Conservation (phyloP, 2,797 vertebrate genomes). For the Petrocephalus schoutedeni region DNA sequence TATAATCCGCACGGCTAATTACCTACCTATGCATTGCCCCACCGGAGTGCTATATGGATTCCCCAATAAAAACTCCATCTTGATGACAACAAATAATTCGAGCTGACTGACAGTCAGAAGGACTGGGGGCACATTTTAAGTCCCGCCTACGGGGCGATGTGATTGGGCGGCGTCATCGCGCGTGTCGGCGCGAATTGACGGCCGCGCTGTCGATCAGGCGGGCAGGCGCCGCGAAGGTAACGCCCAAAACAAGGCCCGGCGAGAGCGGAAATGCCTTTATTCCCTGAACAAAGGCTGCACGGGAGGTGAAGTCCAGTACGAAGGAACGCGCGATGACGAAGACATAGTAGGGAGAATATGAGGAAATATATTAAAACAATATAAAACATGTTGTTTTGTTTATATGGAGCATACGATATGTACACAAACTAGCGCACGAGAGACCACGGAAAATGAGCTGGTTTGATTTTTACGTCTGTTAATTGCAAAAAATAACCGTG, state of each 20-base stretch:
- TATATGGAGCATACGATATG: neutral
- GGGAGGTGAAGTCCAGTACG: conserved; percentile 9
- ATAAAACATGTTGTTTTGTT: neutral
- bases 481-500: conserved; percentile 6
- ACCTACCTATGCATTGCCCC: conserved; percentile 89
- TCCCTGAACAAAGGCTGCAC: neutral
- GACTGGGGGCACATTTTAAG: conserved; percentile 31
- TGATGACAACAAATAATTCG: conserved; percentile 75
- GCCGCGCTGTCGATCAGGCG: conserved; percentile 36
- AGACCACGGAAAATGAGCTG: neutral
- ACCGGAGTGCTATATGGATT: conserved; percentile 97
- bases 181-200: conserved; percentile 16
- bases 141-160: conserved; percentile 33
- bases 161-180: conserved; percentile 43
- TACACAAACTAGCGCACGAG: neutral
- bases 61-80: conserved; percentile 98
- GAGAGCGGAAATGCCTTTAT: conserved; percentile 8
- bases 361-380: neutral
- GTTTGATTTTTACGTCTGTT: neutral
- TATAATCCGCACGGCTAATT: neutral
- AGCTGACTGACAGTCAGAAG: conserved; percentile 41
- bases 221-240: neutral
- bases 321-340: neutral
- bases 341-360: neutral
- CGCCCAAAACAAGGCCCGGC: neutral